Evolutionary conservation across 2,113 vertebrate genomes (phyloP).

Genomic region (Danionella cerebrum): DNA sequence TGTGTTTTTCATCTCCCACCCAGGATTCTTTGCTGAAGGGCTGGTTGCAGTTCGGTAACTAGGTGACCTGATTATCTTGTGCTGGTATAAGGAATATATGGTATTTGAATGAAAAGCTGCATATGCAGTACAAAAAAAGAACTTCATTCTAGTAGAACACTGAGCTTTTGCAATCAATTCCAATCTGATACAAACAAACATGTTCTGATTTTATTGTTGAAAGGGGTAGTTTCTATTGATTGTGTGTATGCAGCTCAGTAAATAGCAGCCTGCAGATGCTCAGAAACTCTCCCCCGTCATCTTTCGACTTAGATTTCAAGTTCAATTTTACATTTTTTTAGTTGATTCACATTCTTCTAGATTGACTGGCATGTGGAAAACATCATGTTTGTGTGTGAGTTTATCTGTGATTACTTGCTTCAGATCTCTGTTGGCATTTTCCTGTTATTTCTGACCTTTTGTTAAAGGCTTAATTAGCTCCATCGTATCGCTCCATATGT

Average conservation of each 20-base stretch:
- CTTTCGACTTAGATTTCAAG: too few relatives aligned
- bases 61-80: not conserved
- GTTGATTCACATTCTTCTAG: too few relatives aligned
- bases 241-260: too few relatives aligned
- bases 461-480: constrained; percentile 30
- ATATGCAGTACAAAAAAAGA: not conserved
- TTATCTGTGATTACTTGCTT: not conserved
- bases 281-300: too few relatives aligned
- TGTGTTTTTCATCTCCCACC: not conserved
- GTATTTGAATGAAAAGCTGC: not conserved
- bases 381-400: not conserved
- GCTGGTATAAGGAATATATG: not conserved
- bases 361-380: not conserved
- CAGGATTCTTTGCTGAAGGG: not conserved
- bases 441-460: constrained; percentile 26
- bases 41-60: not conserved
- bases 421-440: constrained; percentile 24
- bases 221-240: too few relatives aligned
- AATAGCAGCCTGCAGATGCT: too few relatives aligned
- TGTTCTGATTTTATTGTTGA: too few relatives aligned
- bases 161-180: not conserved
- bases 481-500: constrained; percentile 28
- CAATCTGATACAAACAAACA: too few relatives aligned
- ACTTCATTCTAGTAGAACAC: too few relatives aligned
- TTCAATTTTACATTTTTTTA: too few relatives aligned